Conservation (phyloP, 2,888 invertebrate genomes). For the Hartigia nigra region DNA sequence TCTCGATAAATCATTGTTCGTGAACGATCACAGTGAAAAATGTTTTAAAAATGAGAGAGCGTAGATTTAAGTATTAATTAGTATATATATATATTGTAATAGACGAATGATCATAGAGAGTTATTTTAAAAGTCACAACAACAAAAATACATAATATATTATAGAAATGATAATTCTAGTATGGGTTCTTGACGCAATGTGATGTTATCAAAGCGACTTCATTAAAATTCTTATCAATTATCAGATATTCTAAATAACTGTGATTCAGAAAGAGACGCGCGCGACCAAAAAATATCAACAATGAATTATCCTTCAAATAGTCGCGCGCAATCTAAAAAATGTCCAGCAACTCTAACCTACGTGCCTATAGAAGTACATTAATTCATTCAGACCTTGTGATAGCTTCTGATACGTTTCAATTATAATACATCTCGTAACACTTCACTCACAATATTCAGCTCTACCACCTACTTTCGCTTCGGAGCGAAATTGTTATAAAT, state of each 20-base stretch:
- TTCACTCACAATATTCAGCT: background rate
- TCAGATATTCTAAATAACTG: background rate
- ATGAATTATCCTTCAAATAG: background rate
- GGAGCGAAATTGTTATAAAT: constrained; percentile 36
- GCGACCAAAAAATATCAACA: background rate
- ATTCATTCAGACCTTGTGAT: background rate
- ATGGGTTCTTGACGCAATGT: background rate
- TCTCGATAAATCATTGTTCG: background rate
- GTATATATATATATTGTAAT: background rate
- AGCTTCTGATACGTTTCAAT: constrained; percentile 21
- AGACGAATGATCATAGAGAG: background rate
- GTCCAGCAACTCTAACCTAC: background rate
- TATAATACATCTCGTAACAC: constrained; percentile 23
- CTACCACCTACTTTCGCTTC: constrained; percentile 36
- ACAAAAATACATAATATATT: background rate
- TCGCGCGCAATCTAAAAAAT: background rate
- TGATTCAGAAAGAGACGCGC: background rate
- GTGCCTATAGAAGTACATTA: background rate
- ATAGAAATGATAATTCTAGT: background rate
- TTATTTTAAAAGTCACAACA: background rate
- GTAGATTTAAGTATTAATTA: background rate
- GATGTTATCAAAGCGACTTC: background rate
- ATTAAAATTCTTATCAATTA: background rate
- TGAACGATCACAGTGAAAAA: background rate
- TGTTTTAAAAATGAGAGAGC: background rate